Percentiles rank a stretch among this genome's conserved stretches.
These are phyloP conservation scores for Acleris emargana DNA, from an alignment of 2,888 invertebrate species.

Conservation along the genomic window DNA sequence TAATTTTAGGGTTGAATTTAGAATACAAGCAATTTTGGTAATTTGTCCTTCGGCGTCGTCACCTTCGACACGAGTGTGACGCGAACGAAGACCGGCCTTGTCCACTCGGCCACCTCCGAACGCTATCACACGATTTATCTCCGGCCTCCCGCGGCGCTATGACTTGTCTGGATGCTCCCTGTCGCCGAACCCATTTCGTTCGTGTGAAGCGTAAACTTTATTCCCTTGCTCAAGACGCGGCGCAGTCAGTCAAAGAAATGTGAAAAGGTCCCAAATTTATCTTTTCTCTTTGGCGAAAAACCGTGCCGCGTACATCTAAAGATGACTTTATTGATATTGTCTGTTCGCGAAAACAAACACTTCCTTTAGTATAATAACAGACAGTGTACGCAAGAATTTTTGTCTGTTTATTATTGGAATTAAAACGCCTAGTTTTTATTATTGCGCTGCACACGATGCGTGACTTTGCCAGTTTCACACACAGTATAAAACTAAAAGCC, in stretches of 20 bases:
- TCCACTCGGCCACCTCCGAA: constrained; percentile 46
- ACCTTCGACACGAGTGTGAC: background rate
- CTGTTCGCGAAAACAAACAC: constrained; percentile 27
- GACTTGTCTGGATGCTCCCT: constrained; percentile 52
- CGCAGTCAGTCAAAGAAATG: constrained; percentile 49
- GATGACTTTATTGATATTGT: constrained; percentile 45
- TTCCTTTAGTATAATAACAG: background rate
- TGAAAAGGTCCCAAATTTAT: constrained; percentile 47
- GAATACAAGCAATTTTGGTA: no score
- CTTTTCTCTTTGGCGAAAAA: constrained; percentile 39
- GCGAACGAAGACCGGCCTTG: constrained; percentile 33
- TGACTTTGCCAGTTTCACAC: no score
- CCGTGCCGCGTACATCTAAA: constrained; percentile 36
- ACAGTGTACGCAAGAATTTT: no score
- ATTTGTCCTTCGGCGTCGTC: no score
- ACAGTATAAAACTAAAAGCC: background rate
- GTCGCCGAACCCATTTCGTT: constrained; percentile 48
- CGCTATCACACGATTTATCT: constrained; percentile 58
- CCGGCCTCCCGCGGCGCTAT: constrained; percentile 44
- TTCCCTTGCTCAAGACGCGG: constrained; percentile 39
- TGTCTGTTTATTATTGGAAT: no score
- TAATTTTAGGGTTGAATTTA: no score
- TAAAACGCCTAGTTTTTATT: no score
- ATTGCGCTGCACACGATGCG: no score
- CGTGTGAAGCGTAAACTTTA: constrained; percentile 45